Percentiles rank a stretch among this genome's conserved stretches.
Conservation (phyloP, 1,140 invertebrate genomes). For the Hermatobates lingyangjiaoensis region DNA sequence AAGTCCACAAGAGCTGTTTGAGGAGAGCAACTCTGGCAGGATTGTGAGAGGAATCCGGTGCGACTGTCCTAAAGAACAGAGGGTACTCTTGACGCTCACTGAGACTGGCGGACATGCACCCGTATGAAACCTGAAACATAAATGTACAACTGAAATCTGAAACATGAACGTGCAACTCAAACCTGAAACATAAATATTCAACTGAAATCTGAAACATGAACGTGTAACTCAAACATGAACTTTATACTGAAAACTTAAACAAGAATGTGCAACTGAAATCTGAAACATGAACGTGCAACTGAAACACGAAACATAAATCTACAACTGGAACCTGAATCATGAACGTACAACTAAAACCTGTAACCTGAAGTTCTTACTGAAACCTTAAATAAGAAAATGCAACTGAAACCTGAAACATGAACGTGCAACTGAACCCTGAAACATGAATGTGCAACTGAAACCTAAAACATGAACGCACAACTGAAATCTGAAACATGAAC, state of each 20-base stretch:
- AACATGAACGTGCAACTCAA: too few species aligned
- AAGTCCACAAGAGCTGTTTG: conserved; percentile 64
- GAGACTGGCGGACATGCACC: conserved; percentile 34
- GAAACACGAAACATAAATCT: background rate
- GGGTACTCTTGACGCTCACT: conserved; percentile 33
- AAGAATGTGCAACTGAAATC: too few species aligned
- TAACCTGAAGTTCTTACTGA: too few species aligned
- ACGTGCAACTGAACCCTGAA: too few species aligned
- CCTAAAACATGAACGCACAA: too few species aligned
- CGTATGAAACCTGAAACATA: conserved; percentile 46
- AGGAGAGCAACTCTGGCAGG: conserved; percentile 64
- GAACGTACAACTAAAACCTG: too few species aligned
- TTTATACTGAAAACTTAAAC: conserved; percentile 31
- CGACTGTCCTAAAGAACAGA: conserved; percentile 39
- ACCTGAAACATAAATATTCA: conserved; percentile 44
- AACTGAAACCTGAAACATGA: too few species aligned
- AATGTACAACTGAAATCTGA: conserved; percentile 24
- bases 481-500: too few species aligned
- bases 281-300: conserved; percentile 49
- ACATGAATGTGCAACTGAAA: too few species aligned
- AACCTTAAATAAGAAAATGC: too few species aligned
- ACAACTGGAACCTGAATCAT: too few species aligned
- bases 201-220: too few species aligned
- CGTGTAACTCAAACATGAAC: conserved; percentile 47
- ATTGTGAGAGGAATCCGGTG: conserved; percentile 58